phyloP scores from a whole-genome alignment of 1,140 invertebrate genomes.

The Hylaeus anthracinus region DNA sequence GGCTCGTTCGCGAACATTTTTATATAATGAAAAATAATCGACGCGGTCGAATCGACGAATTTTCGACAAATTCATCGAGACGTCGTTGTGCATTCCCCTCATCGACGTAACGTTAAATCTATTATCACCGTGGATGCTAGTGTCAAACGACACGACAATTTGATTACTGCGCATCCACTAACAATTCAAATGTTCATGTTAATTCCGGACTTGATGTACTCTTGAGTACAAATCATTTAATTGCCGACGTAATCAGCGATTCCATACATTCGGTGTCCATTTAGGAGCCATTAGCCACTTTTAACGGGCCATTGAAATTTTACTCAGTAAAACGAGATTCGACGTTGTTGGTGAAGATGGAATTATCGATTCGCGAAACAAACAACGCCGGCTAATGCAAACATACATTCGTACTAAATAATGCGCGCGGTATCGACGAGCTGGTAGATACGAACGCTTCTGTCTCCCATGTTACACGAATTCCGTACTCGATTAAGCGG shows the following conservation, averaged over 20 bases:
- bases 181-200: slow-evolving; percentile 20
- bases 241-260: not conserved
- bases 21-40: no score
- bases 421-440: not conserved
- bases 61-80: not conserved
- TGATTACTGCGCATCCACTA: slow-evolving; percentile 1
- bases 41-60: not conserved
- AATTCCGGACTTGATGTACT: not conserved
- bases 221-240: slow-evolving; percentile 4
- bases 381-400: not conserved
- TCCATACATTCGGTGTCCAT: not conserved
- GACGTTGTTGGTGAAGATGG: not conserved
- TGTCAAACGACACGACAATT: not conserved
- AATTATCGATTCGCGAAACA: not conserved
- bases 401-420: not conserved
- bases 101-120: no score
- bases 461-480: slow-evolving; percentile 2
- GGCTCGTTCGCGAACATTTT: not conserved
- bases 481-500: slow-evolving; percentile 30
- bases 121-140: no score
- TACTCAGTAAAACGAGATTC: not conserved
- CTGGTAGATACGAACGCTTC: not conserved
- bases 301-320: not conserved
- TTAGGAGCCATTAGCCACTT: not conserved
- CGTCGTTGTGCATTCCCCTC: not conserved